These are phyloP conservation scores for Papilio glaucus DNA, from an alignment of 1,140 invertebrate species.

Conservation along the genomic window DNA sequence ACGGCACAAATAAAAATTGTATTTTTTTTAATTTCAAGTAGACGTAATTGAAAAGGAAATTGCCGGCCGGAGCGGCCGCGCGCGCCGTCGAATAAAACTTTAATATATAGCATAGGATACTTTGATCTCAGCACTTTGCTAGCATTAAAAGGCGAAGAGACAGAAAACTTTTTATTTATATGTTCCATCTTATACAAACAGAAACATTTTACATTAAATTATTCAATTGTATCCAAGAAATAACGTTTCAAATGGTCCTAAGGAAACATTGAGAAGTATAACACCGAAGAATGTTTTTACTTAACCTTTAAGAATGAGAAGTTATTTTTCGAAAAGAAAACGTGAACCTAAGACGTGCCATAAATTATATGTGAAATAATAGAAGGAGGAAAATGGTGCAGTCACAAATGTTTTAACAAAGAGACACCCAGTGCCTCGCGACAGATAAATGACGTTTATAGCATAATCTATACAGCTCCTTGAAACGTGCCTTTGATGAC, in stretches of 20 bases:
- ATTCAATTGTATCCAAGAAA: slow-evolving; percentile 25
- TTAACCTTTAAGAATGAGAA: slow-evolving; percentile 9
- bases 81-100: slow-evolving; percentile 78
- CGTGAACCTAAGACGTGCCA: slow-evolving; percentile 66
- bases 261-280: slow-evolving; percentile 15
- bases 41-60: slow-evolving; percentile 83
- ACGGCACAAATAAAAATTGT: slow-evolving; percentile 81
- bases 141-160: slow-evolving; percentile 71
- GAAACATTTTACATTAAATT: slow-evolving; percentile 36
- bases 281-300: slow-evolving; percentile 54
- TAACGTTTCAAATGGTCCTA: neutral
- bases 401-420: slow-evolving; percentile 75
- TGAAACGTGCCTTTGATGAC: slow-evolving; percentile 63
- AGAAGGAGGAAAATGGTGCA: slow-evolving; percentile 77
- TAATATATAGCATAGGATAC: slow-evolving; percentile 81
- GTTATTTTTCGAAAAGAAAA: slow-evolving; percentile 46
- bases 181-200: slow-evolving; percentile 28
- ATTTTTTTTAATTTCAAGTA: slow-evolving; percentile 79
- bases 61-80: slow-evolving; percentile 67
- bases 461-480: slow-evolving; percentile 66
- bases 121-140: slow-evolving; percentile 80
- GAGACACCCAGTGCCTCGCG: slow-evolving; percentile 57
- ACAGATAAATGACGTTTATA: slow-evolving; percentile 73
- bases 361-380: slow-evolving; percentile 81
- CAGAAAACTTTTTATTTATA: slow-evolving; percentile 41